Evolutionary conservation across 2,113 vertebrate genomes (phyloP), one percentile per base, ranked within the genome.

Genomic region (Microtus oregoni): DNA sequence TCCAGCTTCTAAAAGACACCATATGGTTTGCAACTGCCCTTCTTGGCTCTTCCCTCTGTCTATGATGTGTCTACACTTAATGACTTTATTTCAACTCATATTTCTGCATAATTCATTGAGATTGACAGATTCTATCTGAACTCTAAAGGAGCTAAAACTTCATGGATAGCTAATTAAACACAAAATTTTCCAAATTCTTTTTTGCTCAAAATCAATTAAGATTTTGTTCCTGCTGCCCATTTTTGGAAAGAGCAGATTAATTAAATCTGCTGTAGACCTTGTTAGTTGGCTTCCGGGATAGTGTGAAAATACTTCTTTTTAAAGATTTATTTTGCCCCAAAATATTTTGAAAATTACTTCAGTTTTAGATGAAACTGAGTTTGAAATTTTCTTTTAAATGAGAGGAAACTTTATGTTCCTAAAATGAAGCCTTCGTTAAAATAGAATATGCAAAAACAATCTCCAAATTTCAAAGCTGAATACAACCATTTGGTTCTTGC

Each of bases 11-110:
- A 47, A 55, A 95, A 94, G 28, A 86, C 85, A 68, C 61, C 67
- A 89, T 95, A 83, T 89, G 86, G n/a, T 94, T 52, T 58, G 88
- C 91, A 96, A 38, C 73, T 97, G 96, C n/a, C 96, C 38, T n/a
- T 94, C 68, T 93, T 96, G 90, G 88, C 91, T 81, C 73, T 86
- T 63, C 26, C 32, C 85, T 89, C 90, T 96, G 67, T 70, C 76
- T 95, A 58, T 30, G 41, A 77, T 94, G 8, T 5, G 44, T 41
- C 85, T 78, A 30, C 81, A 93, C 67, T 63, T 75, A 38, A 7
- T 88, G 87, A n/a, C 61, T 91, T 9, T 52, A 72, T 87, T 93
- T 90, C 70, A 94, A 63, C 30, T 86, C 19, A 22, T 63, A 58
- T n/a, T 90, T 83, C 47, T 94, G 26, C 4, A 50, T 76, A 72